Conservation (phyloP, 2,888 invertebrate genomes). For the Byasa hedistus region DNA sequence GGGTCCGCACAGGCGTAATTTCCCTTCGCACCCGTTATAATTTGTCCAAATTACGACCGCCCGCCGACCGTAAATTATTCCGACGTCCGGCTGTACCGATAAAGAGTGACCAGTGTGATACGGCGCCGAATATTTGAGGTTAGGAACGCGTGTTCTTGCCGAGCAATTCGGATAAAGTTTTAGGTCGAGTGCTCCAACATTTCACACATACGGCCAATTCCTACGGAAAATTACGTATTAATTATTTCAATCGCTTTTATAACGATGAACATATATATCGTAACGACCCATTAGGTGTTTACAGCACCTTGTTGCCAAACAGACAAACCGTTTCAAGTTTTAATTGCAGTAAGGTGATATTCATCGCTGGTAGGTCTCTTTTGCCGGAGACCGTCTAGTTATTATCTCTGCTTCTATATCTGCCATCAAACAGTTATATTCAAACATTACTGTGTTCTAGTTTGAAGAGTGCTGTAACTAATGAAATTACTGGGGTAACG, state of each 20-base stretch:
- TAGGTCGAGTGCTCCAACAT: neutral
- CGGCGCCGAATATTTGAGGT: slow-evolving; percentile 15
- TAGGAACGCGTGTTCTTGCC: neutral
- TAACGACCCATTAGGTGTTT: neutral
- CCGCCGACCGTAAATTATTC: slow-evolving; percentile 35
- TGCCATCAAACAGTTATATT: no score
- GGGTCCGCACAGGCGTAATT: slow-evolving; percentile 35
- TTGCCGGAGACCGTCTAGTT: no score
- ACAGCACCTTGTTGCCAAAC: neutral
- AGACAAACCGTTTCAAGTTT: no score
- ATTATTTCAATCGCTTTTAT: neutral
- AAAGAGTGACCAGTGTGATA: slow-evolving; percentile 26
- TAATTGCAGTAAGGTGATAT: no score
- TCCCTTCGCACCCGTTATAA: slow-evolving; percentile 47
- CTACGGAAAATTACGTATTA: neutral
- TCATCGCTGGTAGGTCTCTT: no score
- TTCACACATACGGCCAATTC: neutral
- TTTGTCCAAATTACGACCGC: slow-evolving; percentile 53
- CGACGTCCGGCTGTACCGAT: slow-evolving; percentile 21
- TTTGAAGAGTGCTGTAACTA: no score
- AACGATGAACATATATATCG: neutral
- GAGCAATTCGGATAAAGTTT: neutral
- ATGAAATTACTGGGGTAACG: no score
- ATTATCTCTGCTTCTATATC: no score
- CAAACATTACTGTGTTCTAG: no score